These are phyloP conservation scores for Ctena decussata DNA, from an alignment of 2,888 invertebrate genomes.

Conservation along the genomic window DNA sequence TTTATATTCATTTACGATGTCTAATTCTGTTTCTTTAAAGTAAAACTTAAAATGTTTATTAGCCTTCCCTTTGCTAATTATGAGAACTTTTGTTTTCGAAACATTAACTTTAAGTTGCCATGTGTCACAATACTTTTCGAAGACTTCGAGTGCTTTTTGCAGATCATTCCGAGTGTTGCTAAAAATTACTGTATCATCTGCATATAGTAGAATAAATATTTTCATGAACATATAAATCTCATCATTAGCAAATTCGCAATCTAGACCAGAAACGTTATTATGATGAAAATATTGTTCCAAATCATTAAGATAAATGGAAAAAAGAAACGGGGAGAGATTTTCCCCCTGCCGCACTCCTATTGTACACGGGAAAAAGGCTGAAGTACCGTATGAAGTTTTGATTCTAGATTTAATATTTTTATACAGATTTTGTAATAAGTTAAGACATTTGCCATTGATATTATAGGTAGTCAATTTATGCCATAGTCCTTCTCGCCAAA, in stretches of 20 bases:
- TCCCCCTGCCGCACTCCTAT: not conserved
- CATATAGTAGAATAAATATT: conserved; percentile 25
- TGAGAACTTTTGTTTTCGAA: conserved; percentile 24
- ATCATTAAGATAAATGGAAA: not conserved
- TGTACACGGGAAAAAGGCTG: not conserved
- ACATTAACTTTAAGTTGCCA: conserved; percentile 35
- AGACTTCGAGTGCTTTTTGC: conserved; percentile 21
- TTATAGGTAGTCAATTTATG: not conserved
- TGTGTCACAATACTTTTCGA: conserved; percentile 15
- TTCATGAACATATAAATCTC: not conserved
- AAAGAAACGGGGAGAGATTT: not conserved
- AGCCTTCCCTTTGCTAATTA: not conserved
- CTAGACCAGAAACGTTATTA: not conserved
- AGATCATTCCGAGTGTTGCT: not conserved
- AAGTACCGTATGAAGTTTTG: not conserved
- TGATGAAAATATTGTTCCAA: not conserved
- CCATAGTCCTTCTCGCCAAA: not conserved
- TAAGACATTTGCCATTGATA: not conserved
- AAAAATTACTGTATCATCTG: conserved; percentile 42
- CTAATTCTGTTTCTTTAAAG: not conserved
- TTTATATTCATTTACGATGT: conserved; percentile 19
- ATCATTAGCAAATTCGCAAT: not conserved
- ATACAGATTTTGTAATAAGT: not conserved
- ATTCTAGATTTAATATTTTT: conserved; percentile 1
- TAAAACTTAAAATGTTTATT: not conserved